Base-by-base conservation (phyloP, 2,888 invertebrate genomes). In the Aproaerema taeniolella region DNA sequence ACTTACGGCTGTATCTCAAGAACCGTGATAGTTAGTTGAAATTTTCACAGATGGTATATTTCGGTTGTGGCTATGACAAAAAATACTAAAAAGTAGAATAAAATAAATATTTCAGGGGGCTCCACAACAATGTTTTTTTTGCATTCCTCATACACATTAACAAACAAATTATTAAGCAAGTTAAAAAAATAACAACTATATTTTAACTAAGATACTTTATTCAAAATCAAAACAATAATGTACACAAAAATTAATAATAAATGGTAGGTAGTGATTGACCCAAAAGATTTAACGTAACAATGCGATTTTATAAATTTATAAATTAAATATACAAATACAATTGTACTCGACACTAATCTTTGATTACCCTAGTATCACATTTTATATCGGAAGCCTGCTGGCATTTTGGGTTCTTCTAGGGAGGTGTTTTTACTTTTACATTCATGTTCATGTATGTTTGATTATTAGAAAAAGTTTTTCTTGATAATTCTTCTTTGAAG, bases 401-500 rank as follows among this genome's bases (percentile, higher is more conserved):
- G 46, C 33, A 47, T 43, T n/a, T 31, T 28, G n/a, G n/a, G n/a
- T n/a, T n/a, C n/a, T 35, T 44, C 46, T 64, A 74, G 50, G 71
- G 71, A 48, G 66, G 67, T 49, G 60, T 65, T 60, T 74, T 75
- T 11, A 66, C 67, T 60, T 74, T 75, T 10, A 66, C 67, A 58
- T 76, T 81, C 31, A 69, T 63, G 47, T 86, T 73, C 67, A 86
- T 80, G 49, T 86, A 86, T 2, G 85, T 86, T 56, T 85, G 82
- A 55, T 86, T 86, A 46, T 85, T 83, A 43, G 69, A 67, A 57
- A 82, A 82, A 41, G 83, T 80, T 37, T 76, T 80, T 50, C 86
- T 67, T n/a, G 80, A 75, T 43, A 99, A 83, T 82, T 99, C 99
- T 66, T 94, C 93, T 47, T 91, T 91, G 77, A 99, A 99, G 76